Percentiles rank a stretch among this genome's conserved stretches.
phyloP scores from a whole-genome alignment of 2,113 vertebrate genomes.

The Mustela nigripes region DNA sequence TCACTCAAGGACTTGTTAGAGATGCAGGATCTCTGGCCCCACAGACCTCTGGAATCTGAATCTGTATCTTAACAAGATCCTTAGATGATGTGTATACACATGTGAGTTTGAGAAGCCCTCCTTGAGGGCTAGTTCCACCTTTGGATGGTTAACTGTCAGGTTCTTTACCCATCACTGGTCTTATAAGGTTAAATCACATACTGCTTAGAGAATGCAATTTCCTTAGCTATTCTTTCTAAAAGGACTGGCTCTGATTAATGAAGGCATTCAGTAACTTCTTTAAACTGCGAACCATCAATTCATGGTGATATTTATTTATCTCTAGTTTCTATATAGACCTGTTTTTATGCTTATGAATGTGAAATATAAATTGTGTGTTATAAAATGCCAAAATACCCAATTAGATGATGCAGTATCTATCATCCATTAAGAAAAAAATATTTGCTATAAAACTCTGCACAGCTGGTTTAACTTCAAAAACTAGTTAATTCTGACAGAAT shows the following conservation, averaged over 20 bases:
- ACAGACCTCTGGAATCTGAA: background rate
- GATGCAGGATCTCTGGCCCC: background rate
- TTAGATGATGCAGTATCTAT: background rate
- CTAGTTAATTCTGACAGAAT: slow-evolving; percentile 17
- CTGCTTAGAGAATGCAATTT: background rate
- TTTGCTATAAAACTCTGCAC: background rate
- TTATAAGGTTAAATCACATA: background rate
- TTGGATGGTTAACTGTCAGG: background rate
- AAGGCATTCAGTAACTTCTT: background rate
- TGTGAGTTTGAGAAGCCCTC: background rate
- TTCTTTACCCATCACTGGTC: background rate
- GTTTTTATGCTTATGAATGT: background rate
- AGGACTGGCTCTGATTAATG: background rate
- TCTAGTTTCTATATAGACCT: slow-evolving; percentile 17
- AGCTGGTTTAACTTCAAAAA: background rate
- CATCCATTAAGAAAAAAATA: background rate
- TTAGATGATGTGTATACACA: background rate
- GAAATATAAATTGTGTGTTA: slow-evolving; percentile 13
- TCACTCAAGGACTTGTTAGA: background rate
- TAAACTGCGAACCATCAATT: slow-evolving; percentile 1
- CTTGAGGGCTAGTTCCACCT: background rate
- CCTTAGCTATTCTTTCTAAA: background rate
- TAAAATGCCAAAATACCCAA: background rate
- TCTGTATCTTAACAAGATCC: background rate
- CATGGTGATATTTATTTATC: slow-evolving; percentile 21